phyloP scores from a whole-genome alignment of 30 jellyfish, hydroid and myxozoan species.

The Pelagia noctiluca region DNA sequence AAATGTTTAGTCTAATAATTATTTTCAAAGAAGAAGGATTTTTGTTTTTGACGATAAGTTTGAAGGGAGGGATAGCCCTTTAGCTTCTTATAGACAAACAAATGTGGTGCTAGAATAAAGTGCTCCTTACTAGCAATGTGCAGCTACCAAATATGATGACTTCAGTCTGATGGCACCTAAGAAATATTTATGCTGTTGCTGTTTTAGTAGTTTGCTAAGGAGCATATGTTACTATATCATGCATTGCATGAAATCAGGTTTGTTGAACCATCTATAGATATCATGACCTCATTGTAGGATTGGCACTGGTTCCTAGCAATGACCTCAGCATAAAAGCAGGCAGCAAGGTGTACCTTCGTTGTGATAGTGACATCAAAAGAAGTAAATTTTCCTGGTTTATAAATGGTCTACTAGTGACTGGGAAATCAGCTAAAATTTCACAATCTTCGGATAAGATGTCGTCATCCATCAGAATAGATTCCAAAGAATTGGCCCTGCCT shows the following conservation, averaged over 20 bases:
- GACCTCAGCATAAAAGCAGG: slow-evolving; percentile 15
- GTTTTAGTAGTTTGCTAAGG: too few relatives aligned
- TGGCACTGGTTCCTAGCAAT: slow-evolving; percentile 34
- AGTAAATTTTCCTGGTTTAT: slow-evolving; percentile 42
- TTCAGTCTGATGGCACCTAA: too few relatives aligned
- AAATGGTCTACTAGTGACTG: slow-evolving; percentile 1
- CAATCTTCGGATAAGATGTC: background rate
- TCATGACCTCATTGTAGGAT: background rate
- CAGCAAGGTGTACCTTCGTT: slow-evolving; percentile 6
- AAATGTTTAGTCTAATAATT: too few relatives aligned
- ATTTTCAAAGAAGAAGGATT: too few relatives aligned
- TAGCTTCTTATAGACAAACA: too few relatives aligned
- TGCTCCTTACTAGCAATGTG: too few relatives aligned
- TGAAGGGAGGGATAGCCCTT: too few relatives aligned
- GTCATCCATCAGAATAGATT: background rate
- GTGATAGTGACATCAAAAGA: slow-evolving; percentile 9
- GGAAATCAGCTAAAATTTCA: slow-evolving; percentile 20
- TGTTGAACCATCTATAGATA: background rate
- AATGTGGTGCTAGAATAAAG: too few relatives aligned
- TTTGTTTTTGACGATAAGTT: too few relatives aligned
- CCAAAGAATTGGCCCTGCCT: background rate
- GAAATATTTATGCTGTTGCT: too few relatives aligned
- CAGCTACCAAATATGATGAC: too few relatives aligned
- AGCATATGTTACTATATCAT: too few relatives aligned
- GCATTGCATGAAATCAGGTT: background rate